Evolutionary conservation across 2,888 invertebrate genomes (phyloP).

Genomic region (Tanytarsus gracilentus): DNA sequence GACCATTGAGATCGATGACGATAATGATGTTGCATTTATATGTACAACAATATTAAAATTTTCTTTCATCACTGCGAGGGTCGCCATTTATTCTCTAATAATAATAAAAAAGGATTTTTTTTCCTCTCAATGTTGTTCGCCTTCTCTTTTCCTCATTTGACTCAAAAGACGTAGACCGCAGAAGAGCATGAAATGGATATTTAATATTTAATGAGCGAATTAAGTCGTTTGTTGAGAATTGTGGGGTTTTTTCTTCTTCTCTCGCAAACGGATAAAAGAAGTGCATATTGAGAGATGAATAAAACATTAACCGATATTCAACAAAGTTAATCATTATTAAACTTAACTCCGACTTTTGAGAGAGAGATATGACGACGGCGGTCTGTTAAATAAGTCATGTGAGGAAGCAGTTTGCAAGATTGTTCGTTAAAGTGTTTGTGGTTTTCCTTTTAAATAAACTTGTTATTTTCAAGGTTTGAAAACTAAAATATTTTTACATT

Average conservation of each 20-base stretch:
- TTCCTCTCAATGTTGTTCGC: background rate
- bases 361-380: too few species aligned
- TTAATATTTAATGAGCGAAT: slow-evolving; percentile 26
- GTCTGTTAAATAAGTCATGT: background rate
- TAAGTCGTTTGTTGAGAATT: slow-evolving; percentile 13
- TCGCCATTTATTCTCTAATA: too few species aligned
- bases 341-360: background rate
- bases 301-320: slow-evolving; percentile 16
- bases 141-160: background rate
- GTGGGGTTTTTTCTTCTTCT: background rate
- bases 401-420: background rate
- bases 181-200: background rate
- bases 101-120: too few species aligned
- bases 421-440: slow-evolving; percentile 4
- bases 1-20: too few species aligned
- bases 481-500: too few species aligned
- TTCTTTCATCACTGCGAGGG: too few species aligned
- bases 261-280: background rate
- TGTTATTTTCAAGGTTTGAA: too few species aligned
- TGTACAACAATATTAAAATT: too few species aligned
- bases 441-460: background rate
- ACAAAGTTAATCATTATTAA: slow-evolving; percentile 8
- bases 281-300: background rate
- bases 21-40: too few species aligned
- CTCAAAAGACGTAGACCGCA: background rate